Base-by-base conservation (phyloP, 1,140 invertebrate genomes). In the Drosophila bipectinata region DNA sequence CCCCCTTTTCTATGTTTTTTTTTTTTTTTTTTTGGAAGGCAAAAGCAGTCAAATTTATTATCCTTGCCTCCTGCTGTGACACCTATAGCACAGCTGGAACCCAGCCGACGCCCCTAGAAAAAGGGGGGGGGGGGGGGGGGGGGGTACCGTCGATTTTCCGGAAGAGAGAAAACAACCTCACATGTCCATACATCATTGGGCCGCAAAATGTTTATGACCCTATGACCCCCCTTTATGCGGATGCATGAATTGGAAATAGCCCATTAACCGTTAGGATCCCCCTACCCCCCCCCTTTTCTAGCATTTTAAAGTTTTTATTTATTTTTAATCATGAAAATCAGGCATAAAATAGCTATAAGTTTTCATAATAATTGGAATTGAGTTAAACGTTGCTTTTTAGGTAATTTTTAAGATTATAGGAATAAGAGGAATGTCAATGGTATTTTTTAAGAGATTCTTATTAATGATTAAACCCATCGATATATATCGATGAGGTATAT, bases 131-230 rank as follows among this genome's bases (percentile, higher is more conserved):
- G 7, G n/a, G 3, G 53, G 34, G 18, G 18, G 1, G 18, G n/a
- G 3, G 53, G 34, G 7, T 26, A 9, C 24, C 8, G 7, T 6
- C 10, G 10, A 53, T 51, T 51, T 39, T 60, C 57, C 45, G 37
- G 45, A 45, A 59, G 18, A 59, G 18, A 49, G 47, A 49, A 54
- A 54, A 67, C 58, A 54, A 67, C 58, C 60, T 48, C 62, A 69
- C 44, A 66, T 77, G 74, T 67, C 81, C 83, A 85, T 85, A 87
- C 82, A 85, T 87, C 82, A 85, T 78, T 78, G 78, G 59, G 78
- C 82, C 78, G 55, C 82, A 87, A 82, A 87, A 85, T 85, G 82
- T 87, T 82, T 84, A 84, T 84, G 81, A 75, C 72, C 72, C 60
- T 75, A 28, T 28, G 26, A 28, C 26, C 26, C 26, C 26, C 26